phyloP scores from a whole-genome alignment of 2,113 vertebrate species.

The Misgurnus anguillicaudatus region DNA sequence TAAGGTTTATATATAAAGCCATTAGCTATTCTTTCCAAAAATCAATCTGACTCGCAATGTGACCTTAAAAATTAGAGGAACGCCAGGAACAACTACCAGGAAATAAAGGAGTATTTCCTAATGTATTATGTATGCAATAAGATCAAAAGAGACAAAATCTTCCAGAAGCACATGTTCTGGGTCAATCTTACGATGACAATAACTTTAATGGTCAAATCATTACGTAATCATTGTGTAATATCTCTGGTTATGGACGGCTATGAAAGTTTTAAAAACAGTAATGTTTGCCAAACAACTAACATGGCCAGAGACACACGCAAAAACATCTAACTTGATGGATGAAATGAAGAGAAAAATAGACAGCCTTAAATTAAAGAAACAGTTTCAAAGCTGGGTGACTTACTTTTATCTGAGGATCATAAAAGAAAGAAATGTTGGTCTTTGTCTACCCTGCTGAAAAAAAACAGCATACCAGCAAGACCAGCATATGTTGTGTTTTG shows the following conservation, averaged over 20 bases:
- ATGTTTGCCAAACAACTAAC: constrained; percentile 3
- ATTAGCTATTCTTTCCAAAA: not conserved
- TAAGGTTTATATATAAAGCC: no score
- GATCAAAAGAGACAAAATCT: constrained; percentile 56
- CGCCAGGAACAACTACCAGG: constrained; percentile 43
- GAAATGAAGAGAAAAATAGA: constrained; percentile 8
- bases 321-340: not conserved
- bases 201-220: constrained; percentile 50
- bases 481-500: no score
- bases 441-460: no score
- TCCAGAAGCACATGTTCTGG: constrained; percentile 58
- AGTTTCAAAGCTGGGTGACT: not conserved
- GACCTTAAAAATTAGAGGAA: constrained; percentile 35
- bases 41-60: not conserved
- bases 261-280: constrained; percentile 39
- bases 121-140: constrained; percentile 45
- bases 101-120: constrained; percentile 58
- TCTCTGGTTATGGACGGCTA: constrained; percentile 35
- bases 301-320: not conserved
- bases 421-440: not conserved
- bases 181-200: constrained; percentile 49
- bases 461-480: no score
- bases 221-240: constrained; percentile 43
- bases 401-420: not conserved
- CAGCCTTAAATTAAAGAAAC: not conserved